These are phyloP conservation scores for Drosophila paranaensis DNA, from an alignment of 2,888 invertebrate genomes.

Conservation along the genomic window DNA sequence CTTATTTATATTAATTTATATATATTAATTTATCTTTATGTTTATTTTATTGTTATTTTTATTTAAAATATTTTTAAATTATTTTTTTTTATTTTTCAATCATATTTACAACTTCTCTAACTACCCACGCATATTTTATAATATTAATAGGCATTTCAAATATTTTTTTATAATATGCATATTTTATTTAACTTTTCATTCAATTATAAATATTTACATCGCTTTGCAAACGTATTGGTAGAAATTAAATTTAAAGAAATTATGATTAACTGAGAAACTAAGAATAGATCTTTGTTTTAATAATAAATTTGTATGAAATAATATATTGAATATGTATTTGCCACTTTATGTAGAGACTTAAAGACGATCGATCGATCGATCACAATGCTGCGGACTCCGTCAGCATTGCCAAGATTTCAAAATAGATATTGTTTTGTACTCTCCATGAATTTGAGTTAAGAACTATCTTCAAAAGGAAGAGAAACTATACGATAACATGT, in stretches of 20 bases:
- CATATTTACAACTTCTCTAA: background rate
- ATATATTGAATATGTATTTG: constrained; percentile 56
- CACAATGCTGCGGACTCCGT: constrained; percentile 23
- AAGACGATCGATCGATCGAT: background rate
- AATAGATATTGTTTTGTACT: constrained; percentile 31
- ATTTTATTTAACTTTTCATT: constrained; percentile 51
- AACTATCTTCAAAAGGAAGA: constrained; percentile 34
- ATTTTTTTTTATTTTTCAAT: background rate
- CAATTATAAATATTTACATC: constrained; percentile 42
- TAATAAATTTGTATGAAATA: constrained; percentile 19
- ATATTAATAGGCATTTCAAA: background rate
- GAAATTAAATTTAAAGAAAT: constrained; percentile 23
- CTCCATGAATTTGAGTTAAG: constrained; percentile 20
- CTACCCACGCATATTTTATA: background rate
- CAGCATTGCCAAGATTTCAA: constrained; percentile 46
- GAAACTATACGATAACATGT: constrained; percentile 46
- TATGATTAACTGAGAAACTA: constrained; percentile 21
- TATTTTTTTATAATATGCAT: constrained; percentile 12
- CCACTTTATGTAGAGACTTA: constrained; percentile 49
- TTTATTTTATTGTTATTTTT: too few relatives aligned
- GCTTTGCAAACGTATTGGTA: constrained; percentile 51
- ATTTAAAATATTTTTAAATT: background rate
- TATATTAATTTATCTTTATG: too few relatives aligned
- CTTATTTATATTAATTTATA: too few relatives aligned
- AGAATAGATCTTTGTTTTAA: constrained; percentile 15